Conservation (phyloP, 2,888 invertebrate genomes). For the Athalia cordata region DNA sequence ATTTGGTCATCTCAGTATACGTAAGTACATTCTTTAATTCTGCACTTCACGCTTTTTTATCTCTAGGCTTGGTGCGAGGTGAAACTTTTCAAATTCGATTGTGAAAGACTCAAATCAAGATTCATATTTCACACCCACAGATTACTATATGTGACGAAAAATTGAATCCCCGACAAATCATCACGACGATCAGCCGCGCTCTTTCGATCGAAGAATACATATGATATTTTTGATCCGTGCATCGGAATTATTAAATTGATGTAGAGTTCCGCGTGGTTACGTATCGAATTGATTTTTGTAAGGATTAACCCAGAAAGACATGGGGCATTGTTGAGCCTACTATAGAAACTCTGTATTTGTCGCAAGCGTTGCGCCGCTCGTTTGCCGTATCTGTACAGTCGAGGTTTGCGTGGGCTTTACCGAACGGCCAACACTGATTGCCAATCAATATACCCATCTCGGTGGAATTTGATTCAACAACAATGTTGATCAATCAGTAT, state of each 20-base stretch:
- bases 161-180: not conserved
- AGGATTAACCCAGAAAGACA: slow-evolving; percentile 56
- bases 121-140: not conserved
- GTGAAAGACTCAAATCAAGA: not conserved
- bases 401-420: slow-evolving; percentile 33
- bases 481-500: slow-evolving; percentile 72
- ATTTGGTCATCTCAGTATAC: slow-evolving; percentile 28
- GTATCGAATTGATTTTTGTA: slow-evolving; percentile 29
- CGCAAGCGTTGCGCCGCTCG: not conserved
- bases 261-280: slow-evolving; percentile 24
- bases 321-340: slow-evolving; percentile 62
- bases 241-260: slow-evolving; percentile 7
- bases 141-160: not conserved
- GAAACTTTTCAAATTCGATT: not conserved
- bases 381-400: slow-evolving; percentile 17
- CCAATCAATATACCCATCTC: slow-evolving; percentile 73
- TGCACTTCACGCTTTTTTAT: not conserved
- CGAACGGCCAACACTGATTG: slow-evolving; percentile 69
- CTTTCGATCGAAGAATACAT: not conserved
- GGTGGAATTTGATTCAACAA: slow-evolving; percentile 71
- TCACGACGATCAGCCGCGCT: not conserved
- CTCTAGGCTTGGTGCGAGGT: not conserved
- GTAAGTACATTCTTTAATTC: not conserved
- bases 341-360: slow-evolving; percentile 31
- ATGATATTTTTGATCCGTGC: slow-evolving; percentile 17